phyloP scores from a whole-genome alignment of 2,888 invertebrate genomes.

The Sipha maydis region DNA sequence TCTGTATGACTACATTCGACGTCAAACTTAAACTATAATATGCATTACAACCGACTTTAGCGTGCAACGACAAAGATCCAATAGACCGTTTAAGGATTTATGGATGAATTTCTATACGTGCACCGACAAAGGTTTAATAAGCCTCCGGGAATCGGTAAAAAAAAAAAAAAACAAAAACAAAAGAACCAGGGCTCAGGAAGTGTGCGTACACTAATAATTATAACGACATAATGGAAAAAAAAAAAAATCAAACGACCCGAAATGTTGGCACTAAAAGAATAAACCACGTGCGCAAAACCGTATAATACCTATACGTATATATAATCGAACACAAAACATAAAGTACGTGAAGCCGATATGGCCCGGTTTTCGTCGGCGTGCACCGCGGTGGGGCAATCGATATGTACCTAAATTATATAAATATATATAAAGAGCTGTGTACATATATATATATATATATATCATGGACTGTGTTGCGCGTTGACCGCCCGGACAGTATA shows the following conservation, averaged over 20 bases:
- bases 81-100: conserved; percentile 19
- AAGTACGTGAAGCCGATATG: background rate
- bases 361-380: background rate
- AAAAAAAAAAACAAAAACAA: background rate
- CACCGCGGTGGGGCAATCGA: background rate
- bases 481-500: conserved; percentile 9
- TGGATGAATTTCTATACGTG: conserved; percentile 6
- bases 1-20: background rate
- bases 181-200: conserved; percentile 25
- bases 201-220: conserved; percentile 37
- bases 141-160: conserved; percentile 28
- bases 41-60: background rate
- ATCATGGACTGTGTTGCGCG: background rate
- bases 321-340: background rate
- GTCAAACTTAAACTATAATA: background rate
- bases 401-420: background rate
- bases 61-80: background rate
- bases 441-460: too few relatives aligned
- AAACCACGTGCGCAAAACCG: background rate
- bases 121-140: conserved; percentile 37
- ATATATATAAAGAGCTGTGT: background rate
- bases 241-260: conserved; percentile 15
- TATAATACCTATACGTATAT: background rate
- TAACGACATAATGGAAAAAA: conserved; percentile 15
- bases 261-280: conserved; percentile 46